Percentiles rank a stretch among this genome's conserved stretches.
phyloP scores from a whole-genome alignment of 2,797 vertebrate species.

The Ctenopoma kingsleyae region DNA sequence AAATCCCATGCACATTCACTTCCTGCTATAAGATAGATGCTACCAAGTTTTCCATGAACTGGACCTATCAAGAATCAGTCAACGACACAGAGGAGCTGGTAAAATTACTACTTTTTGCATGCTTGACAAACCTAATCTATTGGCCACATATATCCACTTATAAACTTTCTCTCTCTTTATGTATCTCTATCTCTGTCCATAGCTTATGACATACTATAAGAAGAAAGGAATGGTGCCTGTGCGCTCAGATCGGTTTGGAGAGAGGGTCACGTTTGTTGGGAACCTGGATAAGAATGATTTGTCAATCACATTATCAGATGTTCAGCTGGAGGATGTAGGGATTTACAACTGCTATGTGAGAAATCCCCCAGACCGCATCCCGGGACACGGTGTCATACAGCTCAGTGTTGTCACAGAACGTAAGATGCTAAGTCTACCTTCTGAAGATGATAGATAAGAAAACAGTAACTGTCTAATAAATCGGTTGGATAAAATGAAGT shows the following conservation, averaged over 20 bases:
- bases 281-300: conserved; percentile 94
- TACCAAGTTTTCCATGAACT: conserved; percentile 94
- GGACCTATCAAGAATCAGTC: conserved; percentile 91
- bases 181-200: conserved; percentile 24
- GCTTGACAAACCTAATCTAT: background rate
- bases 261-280: conserved; percentile 91
- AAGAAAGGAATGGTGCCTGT: conserved; percentile 89
- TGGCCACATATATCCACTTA: background rate
- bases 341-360: conserved; percentile 93
- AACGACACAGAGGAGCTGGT: conserved; percentile 93
- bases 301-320: conserved; percentile 91
- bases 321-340: conserved; percentile 91
- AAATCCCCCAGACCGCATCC: conserved; percentile 94
- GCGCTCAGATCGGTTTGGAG: conserved; percentile 87
- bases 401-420: conserved; percentile 92
- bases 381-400: conserved; percentile 87
- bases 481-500: too few species aligned
- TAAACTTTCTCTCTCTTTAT: background rate
- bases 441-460: background rate
- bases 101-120: conserved; percentile 52
- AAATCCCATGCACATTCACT: conserved; percentile 92
- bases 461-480: background rate
- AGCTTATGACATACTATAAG: conserved; percentile 90
- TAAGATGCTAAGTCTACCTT: conserved; percentile 73
- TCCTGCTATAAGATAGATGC: conserved; percentile 96